Evolutionary conservation across 2,888 invertebrate genomes (phyloP).

Genomic region (Lasioglossum lativentre): DNA sequence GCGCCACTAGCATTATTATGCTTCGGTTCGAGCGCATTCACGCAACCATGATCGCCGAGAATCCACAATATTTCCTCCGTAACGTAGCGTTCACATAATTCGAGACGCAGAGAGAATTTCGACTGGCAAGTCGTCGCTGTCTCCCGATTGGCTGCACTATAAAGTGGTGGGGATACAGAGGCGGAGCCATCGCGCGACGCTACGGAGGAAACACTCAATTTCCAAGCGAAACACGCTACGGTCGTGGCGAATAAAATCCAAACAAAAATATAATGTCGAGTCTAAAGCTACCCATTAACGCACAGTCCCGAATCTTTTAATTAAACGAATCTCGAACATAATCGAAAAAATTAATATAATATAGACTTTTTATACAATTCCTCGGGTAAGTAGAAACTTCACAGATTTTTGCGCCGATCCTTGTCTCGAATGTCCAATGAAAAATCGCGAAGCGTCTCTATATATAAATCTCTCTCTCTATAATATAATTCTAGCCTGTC

Average conservation of each 20-base stretch:
- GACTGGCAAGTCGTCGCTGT: neutral
- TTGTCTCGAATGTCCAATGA: neutral
- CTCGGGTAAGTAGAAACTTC: constrained; percentile 14
- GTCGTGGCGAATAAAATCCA: neutral
- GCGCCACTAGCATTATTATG: constrained; percentile 17
- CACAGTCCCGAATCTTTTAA: neutral
- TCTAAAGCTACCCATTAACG: neutral
- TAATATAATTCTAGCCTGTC: constrained; percentile 12
- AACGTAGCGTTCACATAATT: neutral
- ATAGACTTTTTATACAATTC: constrained; percentile 10
- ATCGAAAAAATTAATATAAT: neutral
- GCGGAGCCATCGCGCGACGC: neutral
- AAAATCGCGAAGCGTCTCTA: constrained; percentile 8
- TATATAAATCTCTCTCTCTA: neutral
- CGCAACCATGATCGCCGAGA: neutral
- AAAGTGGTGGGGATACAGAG: neutral
- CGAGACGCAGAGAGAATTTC: neutral
- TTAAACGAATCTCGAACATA: neutral
- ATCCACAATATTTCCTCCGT: neutral
- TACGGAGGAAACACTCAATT: neutral
- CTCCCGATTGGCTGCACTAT: neutral
- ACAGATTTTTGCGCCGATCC: neutral
- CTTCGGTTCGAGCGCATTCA: neutral
- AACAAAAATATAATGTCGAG: neutral
- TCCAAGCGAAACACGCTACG: neutral